Evolutionary conservation across 2,797 vertebrate species (phyloP).

Genomic region (Enteromius radiatus): DNA sequence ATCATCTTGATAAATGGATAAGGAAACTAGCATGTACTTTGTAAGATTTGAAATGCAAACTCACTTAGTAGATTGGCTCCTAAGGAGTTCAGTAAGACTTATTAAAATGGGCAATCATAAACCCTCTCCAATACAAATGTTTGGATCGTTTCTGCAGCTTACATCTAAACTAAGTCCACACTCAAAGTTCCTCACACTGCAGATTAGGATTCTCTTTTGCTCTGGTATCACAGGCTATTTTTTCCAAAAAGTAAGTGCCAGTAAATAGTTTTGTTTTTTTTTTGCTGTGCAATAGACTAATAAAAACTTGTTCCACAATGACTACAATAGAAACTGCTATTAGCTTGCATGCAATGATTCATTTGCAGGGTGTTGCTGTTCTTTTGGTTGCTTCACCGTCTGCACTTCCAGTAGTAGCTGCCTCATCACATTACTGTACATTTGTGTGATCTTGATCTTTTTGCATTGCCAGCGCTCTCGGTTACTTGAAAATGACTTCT

Average conservation of each 20-base stretch:
- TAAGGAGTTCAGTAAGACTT: not conserved
- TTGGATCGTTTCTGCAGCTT: not conserved
- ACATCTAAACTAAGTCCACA: no score
- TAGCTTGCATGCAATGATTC: not conserved
- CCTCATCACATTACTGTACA: not conserved
- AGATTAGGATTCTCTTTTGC: not conserved
- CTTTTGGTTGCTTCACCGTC: not conserved
- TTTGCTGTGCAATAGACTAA: not conserved
- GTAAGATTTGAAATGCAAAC: not conserved
- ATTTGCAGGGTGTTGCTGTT: not conserved
- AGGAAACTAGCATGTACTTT: not conserved
- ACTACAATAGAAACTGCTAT: not conserved
- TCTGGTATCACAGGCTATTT: not conserved
- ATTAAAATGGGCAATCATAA: not conserved
- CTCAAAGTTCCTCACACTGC: not conserved
- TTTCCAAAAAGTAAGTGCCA: no score
- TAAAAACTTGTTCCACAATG: not conserved
- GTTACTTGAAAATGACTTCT: not conserved
- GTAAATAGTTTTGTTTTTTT: not conserved
- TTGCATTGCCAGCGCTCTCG: not conserved
- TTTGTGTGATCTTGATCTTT: not conserved
- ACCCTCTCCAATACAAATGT: not conserved
- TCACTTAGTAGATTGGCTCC: conserved; percentile 10
- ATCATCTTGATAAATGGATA: not conserved
- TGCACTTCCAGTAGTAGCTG: not conserved